Conservation (phyloP, 2,888 invertebrate genomes). For the Harpalus rufipes region DNA sequence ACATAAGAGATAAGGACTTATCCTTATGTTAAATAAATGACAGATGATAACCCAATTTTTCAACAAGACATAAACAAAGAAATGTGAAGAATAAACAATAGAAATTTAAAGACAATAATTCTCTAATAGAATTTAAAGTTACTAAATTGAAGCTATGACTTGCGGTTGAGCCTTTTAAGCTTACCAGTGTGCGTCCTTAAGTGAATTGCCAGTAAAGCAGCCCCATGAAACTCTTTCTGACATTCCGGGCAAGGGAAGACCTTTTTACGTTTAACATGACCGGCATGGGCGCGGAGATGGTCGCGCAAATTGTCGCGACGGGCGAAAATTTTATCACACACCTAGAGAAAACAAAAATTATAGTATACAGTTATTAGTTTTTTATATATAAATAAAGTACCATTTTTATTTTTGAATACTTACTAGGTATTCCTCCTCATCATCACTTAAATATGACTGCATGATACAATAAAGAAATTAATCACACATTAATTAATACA, state of each 20-base stretch:
- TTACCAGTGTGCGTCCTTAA: slow-evolving; percentile 84
- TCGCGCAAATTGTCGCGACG: slow-evolving; percentile 87
- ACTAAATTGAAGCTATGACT: too few species aligned
- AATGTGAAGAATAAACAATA: too few species aligned
- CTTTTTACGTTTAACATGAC: slow-evolving; percentile 79
- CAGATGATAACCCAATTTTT: too few species aligned
- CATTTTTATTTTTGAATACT: slow-evolving; percentile 18
- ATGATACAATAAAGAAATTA: slow-evolving; percentile 3
- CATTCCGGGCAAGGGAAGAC: slow-evolving; percentile 83
- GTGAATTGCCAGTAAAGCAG: slow-evolving; percentile 82
- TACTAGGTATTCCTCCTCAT: slow-evolving; percentile 18
- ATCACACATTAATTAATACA: background rate
- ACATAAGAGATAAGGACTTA: too few species aligned
- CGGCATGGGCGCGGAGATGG: slow-evolving; percentile 85
- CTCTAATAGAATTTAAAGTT: slow-evolving; percentile 14
- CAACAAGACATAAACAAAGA: too few species aligned
- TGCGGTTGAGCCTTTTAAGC: background rate
- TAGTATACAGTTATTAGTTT: too few species aligned
- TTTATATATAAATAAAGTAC: too few species aligned
- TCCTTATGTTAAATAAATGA: too few species aligned
- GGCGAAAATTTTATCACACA: slow-evolving; percentile 82
- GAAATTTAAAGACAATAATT: too few species aligned
- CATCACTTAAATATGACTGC: slow-evolving; percentile 29
- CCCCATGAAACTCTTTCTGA: slow-evolving; percentile 83
- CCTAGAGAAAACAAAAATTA: slow-evolving; percentile 75